phyloP scores from a whole-genome alignment of 2,888 invertebrate genomes.

The Trissonchulus latispiculum region DNA sequence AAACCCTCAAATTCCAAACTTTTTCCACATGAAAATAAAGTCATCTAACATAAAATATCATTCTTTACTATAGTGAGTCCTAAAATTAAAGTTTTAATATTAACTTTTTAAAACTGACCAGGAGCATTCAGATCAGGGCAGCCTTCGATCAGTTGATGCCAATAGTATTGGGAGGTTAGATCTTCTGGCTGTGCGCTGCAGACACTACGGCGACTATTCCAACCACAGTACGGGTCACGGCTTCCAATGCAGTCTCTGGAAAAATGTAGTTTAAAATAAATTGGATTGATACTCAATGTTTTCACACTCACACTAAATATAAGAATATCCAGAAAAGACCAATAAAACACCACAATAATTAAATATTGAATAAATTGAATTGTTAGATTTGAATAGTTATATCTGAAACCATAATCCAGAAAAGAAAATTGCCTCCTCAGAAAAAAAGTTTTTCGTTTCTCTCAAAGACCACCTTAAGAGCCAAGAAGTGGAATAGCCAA shows the following conservation, averaged over 20 bases:
- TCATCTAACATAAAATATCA: too few relatives aligned
- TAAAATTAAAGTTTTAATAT: slow-evolving; percentile 15
- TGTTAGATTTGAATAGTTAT: too few relatives aligned
- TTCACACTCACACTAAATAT: not conserved
- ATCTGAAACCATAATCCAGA: too few relatives aligned
- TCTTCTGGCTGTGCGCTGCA: slow-evolving; percentile 63
- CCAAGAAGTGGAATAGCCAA: not conserved
- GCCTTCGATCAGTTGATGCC: slow-evolving; percentile 58
- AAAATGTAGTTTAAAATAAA: too few relatives aligned
- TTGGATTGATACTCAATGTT: too few relatives aligned
- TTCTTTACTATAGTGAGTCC: too few relatives aligned
- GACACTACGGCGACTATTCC: slow-evolving; percentile 65
- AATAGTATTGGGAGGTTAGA: slow-evolving; percentile 57
- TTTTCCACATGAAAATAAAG: too few relatives aligned
- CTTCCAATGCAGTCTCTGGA: slow-evolving; percentile 61
- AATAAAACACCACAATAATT: too few relatives aligned
- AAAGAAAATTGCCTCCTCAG: too few relatives aligned
- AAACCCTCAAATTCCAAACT: too few relatives aligned
- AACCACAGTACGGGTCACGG: slow-evolving; percentile 87
- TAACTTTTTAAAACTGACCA: slow-evolving; percentile 41
- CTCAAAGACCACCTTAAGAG: not conserved
- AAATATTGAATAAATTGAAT: too few relatives aligned
- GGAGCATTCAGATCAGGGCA: slow-evolving; percentile 52
- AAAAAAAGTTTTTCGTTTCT: too few relatives aligned
- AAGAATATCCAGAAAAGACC: not conserved